Percentiles rank a stretch among this genome's conserved stretches.
phyloP scores from a whole-genome alignment of 2,888 invertebrate species.

The Steinernema hermaphroditum region DNA sequence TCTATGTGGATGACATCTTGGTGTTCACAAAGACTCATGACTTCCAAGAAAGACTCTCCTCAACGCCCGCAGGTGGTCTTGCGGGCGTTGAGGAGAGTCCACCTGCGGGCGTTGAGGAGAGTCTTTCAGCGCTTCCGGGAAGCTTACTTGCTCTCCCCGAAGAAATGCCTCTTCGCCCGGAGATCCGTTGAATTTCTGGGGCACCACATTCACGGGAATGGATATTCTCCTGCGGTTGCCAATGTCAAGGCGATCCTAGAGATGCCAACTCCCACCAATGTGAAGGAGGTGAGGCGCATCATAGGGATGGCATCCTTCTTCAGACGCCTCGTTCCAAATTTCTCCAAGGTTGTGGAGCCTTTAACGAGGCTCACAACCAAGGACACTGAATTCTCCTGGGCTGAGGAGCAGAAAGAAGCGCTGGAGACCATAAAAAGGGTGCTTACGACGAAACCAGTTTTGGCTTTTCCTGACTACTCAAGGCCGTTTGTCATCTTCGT shows the following conservation, averaged over 20 bases:
- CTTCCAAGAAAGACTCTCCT: no score
- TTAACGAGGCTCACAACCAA: neutral
- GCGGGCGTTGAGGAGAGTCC: slow-evolving; percentile 33
- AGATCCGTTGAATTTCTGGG: slow-evolving; percentile 38
- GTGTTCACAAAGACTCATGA: slow-evolving; percentile 30
- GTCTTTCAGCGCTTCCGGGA: slow-evolving; percentile 35
- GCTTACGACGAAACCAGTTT: slow-evolving; percentile 23
- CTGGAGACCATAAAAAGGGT: slow-evolving; percentile 36
- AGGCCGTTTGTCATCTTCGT: slow-evolving; percentile 34
- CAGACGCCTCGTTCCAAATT: no score
- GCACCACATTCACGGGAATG: slow-evolving; percentile 34
- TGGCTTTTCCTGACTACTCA: slow-evolving; percentile 33
- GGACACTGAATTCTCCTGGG: slow-evolving; percentile 42
- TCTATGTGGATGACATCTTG: slow-evolving; percentile 37
- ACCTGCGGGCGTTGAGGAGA: slow-evolving; percentile 29
- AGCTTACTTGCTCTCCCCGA: slow-evolving; percentile 37
- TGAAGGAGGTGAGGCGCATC: slow-evolving; percentile 40
- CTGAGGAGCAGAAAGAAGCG: slow-evolving; percentile 34
- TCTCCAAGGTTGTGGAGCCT: neutral
- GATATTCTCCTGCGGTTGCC: slow-evolving; percentile 34
- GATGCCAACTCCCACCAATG: slow-evolving; percentile 39
- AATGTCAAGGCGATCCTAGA: slow-evolving; percentile 38
- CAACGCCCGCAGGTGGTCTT: no score
- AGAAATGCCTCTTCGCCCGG: slow-evolving; percentile 39
- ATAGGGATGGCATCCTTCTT: slow-evolving; percentile 26